A percentile compares a stretch with the other conserved stretches of the same genome.
phyloP scores from a whole-genome alignment of 1,140 invertebrate species.

The Harlomillsia oculata region DNA sequence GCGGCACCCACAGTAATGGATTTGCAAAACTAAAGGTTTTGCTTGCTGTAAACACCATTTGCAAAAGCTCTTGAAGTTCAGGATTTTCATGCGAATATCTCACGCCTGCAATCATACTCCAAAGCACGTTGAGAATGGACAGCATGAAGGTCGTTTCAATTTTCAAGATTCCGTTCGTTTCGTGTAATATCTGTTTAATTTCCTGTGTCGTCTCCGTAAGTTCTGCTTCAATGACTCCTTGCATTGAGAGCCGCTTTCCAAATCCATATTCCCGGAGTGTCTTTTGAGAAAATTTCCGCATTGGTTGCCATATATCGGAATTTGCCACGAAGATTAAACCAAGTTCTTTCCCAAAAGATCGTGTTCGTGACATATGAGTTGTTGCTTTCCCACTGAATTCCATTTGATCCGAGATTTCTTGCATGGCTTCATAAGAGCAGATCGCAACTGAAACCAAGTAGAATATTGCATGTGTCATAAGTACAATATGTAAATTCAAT shows the following conservation, averaged over 20 bases:
- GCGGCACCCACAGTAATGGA: neutral
- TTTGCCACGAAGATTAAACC: neutral
- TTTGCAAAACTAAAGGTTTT: slow-evolving; percentile 10
- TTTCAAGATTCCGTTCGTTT: slow-evolving; percentile 1
- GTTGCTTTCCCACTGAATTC: no score
- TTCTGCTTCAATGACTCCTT: slow-evolving; percentile 16
- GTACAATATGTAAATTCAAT: no score
- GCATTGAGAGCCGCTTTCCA: slow-evolving; percentile 19
- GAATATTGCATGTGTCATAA: no score
- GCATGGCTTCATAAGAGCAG: no score
- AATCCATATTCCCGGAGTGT: slow-evolving; percentile 21
- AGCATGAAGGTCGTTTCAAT: slow-evolving; percentile 29
- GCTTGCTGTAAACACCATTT: neutral
- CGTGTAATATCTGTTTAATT: neutral
- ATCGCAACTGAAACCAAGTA: no score
- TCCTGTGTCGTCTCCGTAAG: slow-evolving; percentile 1
- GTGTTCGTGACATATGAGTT: no score
- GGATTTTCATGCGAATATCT: slow-evolving; percentile 43
- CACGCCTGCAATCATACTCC: slow-evolving; percentile 73
- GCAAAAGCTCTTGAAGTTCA: slow-evolving; percentile 16
- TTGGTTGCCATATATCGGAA: neutral
- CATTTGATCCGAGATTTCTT: no score
- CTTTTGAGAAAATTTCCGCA: slow-evolving; percentile 11
- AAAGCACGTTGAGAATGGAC: slow-evolving; percentile 66
- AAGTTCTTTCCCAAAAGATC: no score